Evolutionary conservation across 2,888 invertebrate genomes (phyloP).

Genomic region (Tenthredo livida): DNA sequence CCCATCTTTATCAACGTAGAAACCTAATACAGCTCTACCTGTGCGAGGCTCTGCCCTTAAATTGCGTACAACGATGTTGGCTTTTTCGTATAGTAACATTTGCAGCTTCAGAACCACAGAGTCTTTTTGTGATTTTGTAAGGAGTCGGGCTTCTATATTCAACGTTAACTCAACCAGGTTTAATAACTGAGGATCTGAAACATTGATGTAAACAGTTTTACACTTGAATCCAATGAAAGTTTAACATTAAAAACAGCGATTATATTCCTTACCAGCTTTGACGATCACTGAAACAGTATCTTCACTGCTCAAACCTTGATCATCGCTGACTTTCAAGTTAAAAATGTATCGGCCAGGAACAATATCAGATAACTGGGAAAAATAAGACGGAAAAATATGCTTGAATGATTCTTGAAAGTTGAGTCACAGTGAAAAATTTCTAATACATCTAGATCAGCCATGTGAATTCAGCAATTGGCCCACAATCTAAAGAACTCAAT

Average conservation of each 20-base stretch:
- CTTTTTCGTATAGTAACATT: slow-evolving; percentile 87
- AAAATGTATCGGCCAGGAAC: slow-evolving; percentile 94
- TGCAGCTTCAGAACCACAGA: slow-evolving; percentile 90
- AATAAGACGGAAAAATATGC: neutral
- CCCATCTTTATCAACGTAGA: slow-evolving; percentile 83
- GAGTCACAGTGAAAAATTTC: neutral
- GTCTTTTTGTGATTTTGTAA: slow-evolving; percentile 87
- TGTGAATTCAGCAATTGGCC: neutral
- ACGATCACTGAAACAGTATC: slow-evolving; percentile 93
- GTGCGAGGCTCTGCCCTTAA: slow-evolving; percentile 79
- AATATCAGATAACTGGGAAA: slow-evolving; percentile 86
- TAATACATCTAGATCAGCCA: neutral
- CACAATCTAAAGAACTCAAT: neutral
- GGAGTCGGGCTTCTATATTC: slow-evolving; percentile 85
- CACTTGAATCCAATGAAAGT: neutral
- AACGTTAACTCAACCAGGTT: slow-evolving; percentile 91
- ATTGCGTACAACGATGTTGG: slow-evolving; percentile 79
- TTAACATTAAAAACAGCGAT: neutral
- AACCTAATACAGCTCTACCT: slow-evolving; percentile 82
- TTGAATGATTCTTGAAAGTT: slow-evolving; percentile 20
- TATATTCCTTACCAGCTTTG: slow-evolving; percentile 80
- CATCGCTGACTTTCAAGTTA: slow-evolving; percentile 93
- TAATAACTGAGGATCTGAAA: slow-evolving; percentile 85
- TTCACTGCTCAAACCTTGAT: slow-evolving; percentile 90
- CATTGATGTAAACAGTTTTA: slow-evolving; percentile 50